phyloP scores from a whole-genome alignment of 2,113 vertebrate species.

The Sylvicapra grimmia region DNA sequence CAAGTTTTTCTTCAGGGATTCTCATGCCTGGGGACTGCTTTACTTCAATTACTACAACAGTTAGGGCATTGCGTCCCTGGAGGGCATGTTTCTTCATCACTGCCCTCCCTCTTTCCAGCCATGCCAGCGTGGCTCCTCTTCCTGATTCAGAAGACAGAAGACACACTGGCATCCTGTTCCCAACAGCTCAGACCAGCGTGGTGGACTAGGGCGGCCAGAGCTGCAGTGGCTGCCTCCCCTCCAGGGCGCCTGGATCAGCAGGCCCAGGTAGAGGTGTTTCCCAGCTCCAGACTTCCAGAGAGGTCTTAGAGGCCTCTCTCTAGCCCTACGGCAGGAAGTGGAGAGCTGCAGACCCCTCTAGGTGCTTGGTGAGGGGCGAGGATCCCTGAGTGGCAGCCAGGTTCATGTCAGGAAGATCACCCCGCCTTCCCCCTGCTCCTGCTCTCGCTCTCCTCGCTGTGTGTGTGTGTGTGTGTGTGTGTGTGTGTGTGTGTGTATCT shows the following conservation, averaged over 20 bases:
- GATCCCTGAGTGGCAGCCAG: background rate
- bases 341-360: background rate
- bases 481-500: background rate
- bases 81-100: background rate
- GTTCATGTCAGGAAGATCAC: background rate
- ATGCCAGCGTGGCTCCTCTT: background rate
- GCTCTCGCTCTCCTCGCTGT: accelerated
- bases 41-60: background rate
- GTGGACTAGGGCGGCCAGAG: too few relatives aligned
- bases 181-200: background rate
- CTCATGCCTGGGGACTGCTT: background rate
- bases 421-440: too few relatives aligned
- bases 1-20: background rate
- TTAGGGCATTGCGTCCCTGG: accelerated
- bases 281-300: background rate
- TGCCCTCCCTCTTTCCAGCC: background rate
- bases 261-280: background rate
- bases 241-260: background rate
- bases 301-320: background rate
- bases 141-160: background rate
- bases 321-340: background rate
- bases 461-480: background rate
- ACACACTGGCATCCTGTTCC: background rate
- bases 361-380: background rate
- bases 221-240: background rate